Percentiles rank a stretch among this genome's conserved stretches.
Conservation (phyloP, 2,113 vertebrate species). For the Oreotrochilus melanogaster region DNA sequence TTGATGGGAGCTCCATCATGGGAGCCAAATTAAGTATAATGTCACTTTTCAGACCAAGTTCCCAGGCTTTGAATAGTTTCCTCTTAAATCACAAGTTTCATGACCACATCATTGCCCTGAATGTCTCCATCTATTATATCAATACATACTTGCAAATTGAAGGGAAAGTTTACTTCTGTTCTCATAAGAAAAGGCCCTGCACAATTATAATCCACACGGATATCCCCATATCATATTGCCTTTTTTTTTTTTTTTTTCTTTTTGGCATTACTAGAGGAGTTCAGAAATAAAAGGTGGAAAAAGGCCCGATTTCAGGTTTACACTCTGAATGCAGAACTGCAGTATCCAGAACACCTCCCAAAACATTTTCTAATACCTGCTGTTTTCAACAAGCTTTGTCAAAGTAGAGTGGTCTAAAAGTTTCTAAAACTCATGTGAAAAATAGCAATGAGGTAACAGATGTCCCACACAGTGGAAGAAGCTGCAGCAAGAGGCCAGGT, state of each 20-base stretch:
- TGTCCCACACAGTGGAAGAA: not conserved
- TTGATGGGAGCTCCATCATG: slow-evolving; percentile 5
- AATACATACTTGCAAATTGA: not conserved
- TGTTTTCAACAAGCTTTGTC: not conserved
- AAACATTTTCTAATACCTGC: not conserved
- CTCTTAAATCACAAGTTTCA: slow-evolving; percentile 14
- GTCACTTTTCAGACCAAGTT: slow-evolving; percentile 48
- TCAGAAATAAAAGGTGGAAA: not conserved
- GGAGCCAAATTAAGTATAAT: slow-evolving; percentile 33
- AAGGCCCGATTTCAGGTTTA: not conserved
- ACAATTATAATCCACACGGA: not conserved
- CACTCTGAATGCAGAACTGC: not conserved
- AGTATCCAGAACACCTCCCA: not conserved
- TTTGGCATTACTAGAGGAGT: not conserved
- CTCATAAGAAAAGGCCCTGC: not conserved
- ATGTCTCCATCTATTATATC: not conserved
- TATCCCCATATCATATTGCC: not conserved
- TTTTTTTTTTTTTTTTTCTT: not conserved
- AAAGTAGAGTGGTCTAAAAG: not conserved
- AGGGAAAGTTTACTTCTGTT: not conserved
- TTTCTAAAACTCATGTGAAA: not conserved
- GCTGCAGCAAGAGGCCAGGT: not conserved
- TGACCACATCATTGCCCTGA: not conserved
- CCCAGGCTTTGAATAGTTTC: slow-evolving; percentile 45
- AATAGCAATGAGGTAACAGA: not conserved